Conservation (phyloP, 30 jellyfish, hydroid and myxozoan species). For the Aurelia aurita complex sp. Pacific region DNA sequence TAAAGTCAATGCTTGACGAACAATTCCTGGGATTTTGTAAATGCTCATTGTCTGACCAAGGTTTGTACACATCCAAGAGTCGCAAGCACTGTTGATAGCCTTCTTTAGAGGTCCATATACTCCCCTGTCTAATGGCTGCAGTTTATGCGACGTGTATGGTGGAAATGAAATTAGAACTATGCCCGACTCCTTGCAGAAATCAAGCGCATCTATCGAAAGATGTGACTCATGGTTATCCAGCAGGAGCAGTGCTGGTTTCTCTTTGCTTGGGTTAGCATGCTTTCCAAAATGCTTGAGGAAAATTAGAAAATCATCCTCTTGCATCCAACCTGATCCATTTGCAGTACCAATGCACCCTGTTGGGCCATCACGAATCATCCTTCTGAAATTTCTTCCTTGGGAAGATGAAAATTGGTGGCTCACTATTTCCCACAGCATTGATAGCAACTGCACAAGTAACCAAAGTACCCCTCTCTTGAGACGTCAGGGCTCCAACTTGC, state of each 20-base stretch:
- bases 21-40: conserved; percentile 46
- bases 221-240: conserved; percentile 70
- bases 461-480: conserved; percentile 58
- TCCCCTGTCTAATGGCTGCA: conserved; percentile 74
- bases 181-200: conserved; percentile 51
- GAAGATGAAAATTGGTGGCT: conserved; percentile 71
- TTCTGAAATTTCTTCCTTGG: conserved; percentile 49
- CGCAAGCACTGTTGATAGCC: conserved; percentile 42
- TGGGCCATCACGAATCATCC: conserved; percentile 59
- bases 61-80: conserved; percentile 59
- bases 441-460: conserved; percentile 50
- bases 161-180: conserved; percentile 58
- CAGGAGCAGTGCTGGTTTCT: conserved; percentile 48
- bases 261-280: conserved; percentile 36
- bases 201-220: conserved; percentile 40
- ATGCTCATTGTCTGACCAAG: conserved; percentile 70
- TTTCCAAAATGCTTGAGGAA: conserved; percentile 37
- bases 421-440: conserved; percentile 45
- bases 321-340: conserved; percentile 64
- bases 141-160: conserved; percentile 60
- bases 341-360: conserved; percentile 52
- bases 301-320: conserved; percentile 24
- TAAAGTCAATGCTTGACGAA: conserved; percentile 52
- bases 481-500: conserved; percentile 66
- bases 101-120: conserved; percentile 76